Evolutionary conservation across 2,888 invertebrate species (phyloP).

Genomic region (Acrocera orbiculus): DNA sequence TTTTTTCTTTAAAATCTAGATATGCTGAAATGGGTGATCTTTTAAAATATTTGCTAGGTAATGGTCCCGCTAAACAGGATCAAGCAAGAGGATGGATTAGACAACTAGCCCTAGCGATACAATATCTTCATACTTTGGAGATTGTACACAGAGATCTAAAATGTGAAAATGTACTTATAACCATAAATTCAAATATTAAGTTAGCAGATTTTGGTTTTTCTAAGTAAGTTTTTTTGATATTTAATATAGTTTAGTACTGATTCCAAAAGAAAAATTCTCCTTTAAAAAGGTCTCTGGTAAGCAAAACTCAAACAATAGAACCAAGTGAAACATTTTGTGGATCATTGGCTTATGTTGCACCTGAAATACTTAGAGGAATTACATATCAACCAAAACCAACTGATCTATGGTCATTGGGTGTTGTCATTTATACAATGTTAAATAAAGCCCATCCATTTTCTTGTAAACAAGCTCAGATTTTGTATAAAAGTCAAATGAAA

Average conservation of each 20-base stretch:
- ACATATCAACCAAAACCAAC: conserved; percentile 53
- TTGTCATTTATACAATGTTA: conserved; percentile 65
- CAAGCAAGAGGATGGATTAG: conserved; percentile 50
- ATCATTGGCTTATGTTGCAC: conserved; percentile 71
- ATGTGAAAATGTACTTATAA: no score
- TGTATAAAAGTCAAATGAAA: conserved; percentile 35
- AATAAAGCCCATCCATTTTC: conserved; percentile 65
- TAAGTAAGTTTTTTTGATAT: conserved; percentile 35
- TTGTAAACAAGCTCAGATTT: conserved; percentile 33
- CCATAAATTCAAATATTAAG: no score
- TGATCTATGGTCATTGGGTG: conserved; percentile 67
- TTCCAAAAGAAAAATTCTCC: no score
- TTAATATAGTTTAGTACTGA: no score
- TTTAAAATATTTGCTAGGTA: conserved; percentile 49
- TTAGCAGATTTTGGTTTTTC: no score
- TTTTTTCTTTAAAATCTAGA: conserved; percentile 10
- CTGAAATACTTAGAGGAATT: conserved; percentile 60
- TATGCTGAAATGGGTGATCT: conserved; percentile 65
- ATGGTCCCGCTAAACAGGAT: conserved; percentile 48
- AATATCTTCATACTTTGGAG: no score
- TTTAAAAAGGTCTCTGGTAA: no score
- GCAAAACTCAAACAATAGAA: no score
- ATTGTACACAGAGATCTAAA: no score
- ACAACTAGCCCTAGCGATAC: no score
- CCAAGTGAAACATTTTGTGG: conserved; percentile 71